Evolutionary conservation across 2,113 vertebrate species (phyloP).

Genomic region (Steatornis caripensis): DNA sequence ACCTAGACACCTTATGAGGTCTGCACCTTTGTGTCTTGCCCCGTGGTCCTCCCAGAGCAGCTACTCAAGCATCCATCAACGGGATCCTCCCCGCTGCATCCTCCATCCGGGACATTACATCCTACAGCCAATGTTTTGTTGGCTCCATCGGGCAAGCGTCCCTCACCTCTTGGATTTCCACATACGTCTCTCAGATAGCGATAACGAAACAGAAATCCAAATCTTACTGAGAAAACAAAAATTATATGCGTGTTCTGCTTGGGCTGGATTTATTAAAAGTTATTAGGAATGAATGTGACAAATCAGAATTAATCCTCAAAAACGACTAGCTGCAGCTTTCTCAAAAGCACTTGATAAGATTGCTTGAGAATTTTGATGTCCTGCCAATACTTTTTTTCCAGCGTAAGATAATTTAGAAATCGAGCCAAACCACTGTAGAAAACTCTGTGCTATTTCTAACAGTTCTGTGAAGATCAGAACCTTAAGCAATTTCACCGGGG

Average conservation of each 20-base stretch:
- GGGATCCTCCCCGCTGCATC: fast-evolving
- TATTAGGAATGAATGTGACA: neutral
- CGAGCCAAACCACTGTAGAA: neutral
- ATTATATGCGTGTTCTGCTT: neutral
- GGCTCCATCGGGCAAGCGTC: neutral
- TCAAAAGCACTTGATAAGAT: neutral
- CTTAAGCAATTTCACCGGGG: neutral
- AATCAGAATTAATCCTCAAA: neutral
- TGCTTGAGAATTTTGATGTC: neutral
- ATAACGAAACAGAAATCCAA: neutral
- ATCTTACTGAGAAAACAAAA: neutral
- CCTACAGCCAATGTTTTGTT: neutral
- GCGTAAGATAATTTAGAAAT: neutral
- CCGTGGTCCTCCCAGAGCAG: neutral
- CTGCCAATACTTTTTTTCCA: neutral
- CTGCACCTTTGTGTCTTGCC: neutral
- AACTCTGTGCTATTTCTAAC: neutral
- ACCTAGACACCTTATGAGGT: neutral
- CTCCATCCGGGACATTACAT: neutral
- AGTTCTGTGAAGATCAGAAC: neutral
- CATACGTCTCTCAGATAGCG: neutral
- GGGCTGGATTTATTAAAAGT: neutral
- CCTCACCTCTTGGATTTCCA: neutral
- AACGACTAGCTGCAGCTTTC: neutral
- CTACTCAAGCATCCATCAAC: neutral